A percentile compares a stretch with the other conserved stretches of the same genome.
These are phyloP conservation scores for Oreochromis mossambicus DNA, from an alignment of 2,797 vertebrate species.

Conservation along the genomic window DNA sequence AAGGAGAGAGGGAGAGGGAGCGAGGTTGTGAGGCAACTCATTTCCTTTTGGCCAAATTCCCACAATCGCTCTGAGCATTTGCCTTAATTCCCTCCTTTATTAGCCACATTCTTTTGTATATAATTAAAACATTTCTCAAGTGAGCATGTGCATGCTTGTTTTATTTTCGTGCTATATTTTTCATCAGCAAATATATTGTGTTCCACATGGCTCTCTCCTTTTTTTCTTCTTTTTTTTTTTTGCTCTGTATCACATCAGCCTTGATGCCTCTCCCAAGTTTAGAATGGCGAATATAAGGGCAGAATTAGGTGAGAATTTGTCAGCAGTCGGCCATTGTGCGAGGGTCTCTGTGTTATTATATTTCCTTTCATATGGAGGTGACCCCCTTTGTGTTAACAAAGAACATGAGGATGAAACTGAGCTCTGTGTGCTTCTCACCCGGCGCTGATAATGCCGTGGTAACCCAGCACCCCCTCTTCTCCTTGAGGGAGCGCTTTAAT, in stretches of 20 bases:
- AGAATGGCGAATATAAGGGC: slow-evolving; percentile 54
- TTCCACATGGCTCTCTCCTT: slow-evolving; percentile 10
- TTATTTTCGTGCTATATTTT: slow-evolving; percentile 61
- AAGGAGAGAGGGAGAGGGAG: slow-evolving; percentile 52
- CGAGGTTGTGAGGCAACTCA: slow-evolving; percentile 79
- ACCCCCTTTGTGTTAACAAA: slow-evolving; percentile 82
- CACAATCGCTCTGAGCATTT: slow-evolving; percentile 86
- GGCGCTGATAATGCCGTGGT: slow-evolving; percentile 70
- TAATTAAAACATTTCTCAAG: slow-evolving; percentile 85
- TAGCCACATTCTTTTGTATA: slow-evolving; percentile 78
- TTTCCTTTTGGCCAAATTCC: slow-evolving; percentile 95
- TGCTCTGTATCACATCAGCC: slow-evolving; percentile 31
- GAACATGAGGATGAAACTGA: slow-evolving; percentile 77
- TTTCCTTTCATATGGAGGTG: slow-evolving; percentile 75
- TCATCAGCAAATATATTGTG: slow-evolving; percentile 57
- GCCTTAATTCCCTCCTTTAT: slow-evolving; percentile 88
- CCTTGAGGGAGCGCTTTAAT: slow-evolving; percentile 77
- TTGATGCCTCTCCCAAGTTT: slow-evolving; percentile 45
- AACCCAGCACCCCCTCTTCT: slow-evolving; percentile 65
- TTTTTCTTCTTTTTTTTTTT: not conserved
- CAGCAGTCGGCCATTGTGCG: slow-evolving; percentile 67
- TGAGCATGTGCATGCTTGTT: slow-evolving; percentile 68
- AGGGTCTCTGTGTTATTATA: slow-evolving; percentile 70
- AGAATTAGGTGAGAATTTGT: slow-evolving; percentile 75
- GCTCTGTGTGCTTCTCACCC: slow-evolving; percentile 69